phyloP scores from a whole-genome alignment of 2,797 vertebrate species.

The Lateolabrax maculatus region DNA sequence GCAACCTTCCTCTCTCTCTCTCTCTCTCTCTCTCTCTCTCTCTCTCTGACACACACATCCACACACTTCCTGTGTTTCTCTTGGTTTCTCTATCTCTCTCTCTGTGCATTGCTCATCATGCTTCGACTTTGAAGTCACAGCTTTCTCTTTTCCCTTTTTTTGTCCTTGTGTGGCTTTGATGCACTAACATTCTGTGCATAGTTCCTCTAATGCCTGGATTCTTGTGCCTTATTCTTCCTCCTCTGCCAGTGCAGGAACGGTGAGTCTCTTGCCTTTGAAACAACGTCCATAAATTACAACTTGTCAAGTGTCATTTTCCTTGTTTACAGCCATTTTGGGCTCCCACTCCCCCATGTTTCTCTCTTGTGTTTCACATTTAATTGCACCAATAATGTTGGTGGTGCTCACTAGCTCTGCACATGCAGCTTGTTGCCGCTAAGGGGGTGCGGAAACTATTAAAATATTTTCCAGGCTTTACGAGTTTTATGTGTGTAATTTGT shows the following conservation, averaged over 20 bases:
- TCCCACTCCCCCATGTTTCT: conserved; percentile 77
- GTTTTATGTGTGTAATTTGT: conserved; percentile 87
- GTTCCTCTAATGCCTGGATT: conserved; percentile 84
- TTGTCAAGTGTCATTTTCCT: conserved; percentile 89
- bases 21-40: conserved; percentile 58
- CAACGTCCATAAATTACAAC: conserved; percentile 87
- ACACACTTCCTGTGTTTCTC: conserved; percentile 64
- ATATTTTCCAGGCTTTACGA: conserved; percentile 86
- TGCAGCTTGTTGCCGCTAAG: conserved; percentile 78
- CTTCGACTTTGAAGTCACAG: conserved; percentile 82
- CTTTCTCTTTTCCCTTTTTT: conserved; percentile 74
- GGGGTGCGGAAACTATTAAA: conserved; percentile 87
- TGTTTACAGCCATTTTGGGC: conserved; percentile 88
- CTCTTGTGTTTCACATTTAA: conserved; percentile 87
- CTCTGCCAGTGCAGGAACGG: conserved; percentile 78
- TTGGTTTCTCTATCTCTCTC: conserved; percentile 55
- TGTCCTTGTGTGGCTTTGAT: conserved; percentile 84
- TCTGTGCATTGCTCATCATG: conserved; percentile 78
- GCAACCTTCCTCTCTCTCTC: conserved; percentile 67
- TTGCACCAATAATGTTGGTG: conserved; percentile 84
- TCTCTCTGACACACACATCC: conserved; percentile 61
- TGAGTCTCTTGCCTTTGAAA: conserved; percentile 84
- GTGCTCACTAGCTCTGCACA: conserved; percentile 80
- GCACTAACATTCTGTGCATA: conserved; percentile 87
- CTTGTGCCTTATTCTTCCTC: conserved; percentile 76